Evolutionary conservation across 1,140 invertebrate genomes (phyloP), one percentile per base, ranked within the genome.

Genomic region (Drosophila repletoides): DNA sequence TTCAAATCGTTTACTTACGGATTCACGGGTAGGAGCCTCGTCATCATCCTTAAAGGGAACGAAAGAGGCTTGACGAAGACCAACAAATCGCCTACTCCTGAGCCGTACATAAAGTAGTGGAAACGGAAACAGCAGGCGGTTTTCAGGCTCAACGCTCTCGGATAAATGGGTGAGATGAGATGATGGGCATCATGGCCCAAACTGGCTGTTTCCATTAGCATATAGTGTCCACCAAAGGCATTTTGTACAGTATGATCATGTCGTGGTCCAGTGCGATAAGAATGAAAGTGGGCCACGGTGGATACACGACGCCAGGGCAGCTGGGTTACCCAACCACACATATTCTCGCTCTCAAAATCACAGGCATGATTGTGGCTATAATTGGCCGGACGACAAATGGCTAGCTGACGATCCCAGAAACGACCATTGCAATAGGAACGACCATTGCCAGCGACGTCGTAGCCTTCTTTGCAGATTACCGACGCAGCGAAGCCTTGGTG

Each of bases 31-130:
- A n/a, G n/a, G n/a, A n/a, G n/a, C n/a, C n/a, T n/a, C n/a, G n/a
- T n/a, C n/a, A n/a, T n/a, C n/a, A n/a, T n/a, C n/a, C n/a, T n/a
- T 15, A 76, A 2, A 1, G 6, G 29, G 31, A 84, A 12, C 1
- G 64, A 41, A 9, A 68, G 24, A 0, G 77, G 72, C 40, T 88
- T 89, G 0, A 90, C 73, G 10, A 70, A 87, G 4, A 90, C 77
- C 53, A 60, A 45, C 17, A 90, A 41, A 4, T n/a, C 67, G 4
- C 72, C 89, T 1, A 90, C 89, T 7, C 71, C 84, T 0, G 24
- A 19, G 3, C 89, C 89, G 14, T 74, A 90, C 89, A 90, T 90
- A 10, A 81, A 76, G 48, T 89, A 90, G 19, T 81, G 72, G 17
- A 90, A 88, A 9, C 64, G 66, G 31, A 90, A 90, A 17, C 89